These are phyloP conservation scores for Piscicola geometra DNA, from an alignment of 2,888 invertebrate genomes.

Conservation along the genomic window DNA sequence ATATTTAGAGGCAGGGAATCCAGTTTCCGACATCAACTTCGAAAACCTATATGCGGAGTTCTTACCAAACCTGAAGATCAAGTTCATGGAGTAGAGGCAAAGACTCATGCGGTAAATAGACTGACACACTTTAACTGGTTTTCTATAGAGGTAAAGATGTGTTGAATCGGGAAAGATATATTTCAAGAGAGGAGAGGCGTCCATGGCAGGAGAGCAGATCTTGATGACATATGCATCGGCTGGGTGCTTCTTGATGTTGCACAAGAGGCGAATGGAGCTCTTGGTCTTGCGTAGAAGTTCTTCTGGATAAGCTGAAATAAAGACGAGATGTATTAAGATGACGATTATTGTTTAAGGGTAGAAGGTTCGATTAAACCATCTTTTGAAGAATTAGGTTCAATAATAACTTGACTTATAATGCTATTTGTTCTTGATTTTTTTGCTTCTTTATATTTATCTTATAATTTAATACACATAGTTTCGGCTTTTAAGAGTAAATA, in stretches of 20 bases:
- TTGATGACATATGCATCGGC: slow-evolving; percentile 31
- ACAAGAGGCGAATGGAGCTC: slow-evolving; percentile 36
- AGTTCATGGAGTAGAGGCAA: slow-evolving; percentile 28
- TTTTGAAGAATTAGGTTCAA: no score
- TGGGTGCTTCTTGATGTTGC: slow-evolving; percentile 26
- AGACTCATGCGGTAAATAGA: slow-evolving; percentile 33
- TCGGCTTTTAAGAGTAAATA: no score
- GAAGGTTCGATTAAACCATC: no score
- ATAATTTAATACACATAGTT: no score
- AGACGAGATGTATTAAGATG: no score
- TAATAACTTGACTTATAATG: no score
- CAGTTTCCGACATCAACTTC: background rate
- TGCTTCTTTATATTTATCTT: no score
- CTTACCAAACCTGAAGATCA: slow-evolving; percentile 30
- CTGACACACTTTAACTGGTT: slow-evolving; percentile 36
- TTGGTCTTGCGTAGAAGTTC: slow-evolving; percentile 26
- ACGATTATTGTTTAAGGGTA: no score
- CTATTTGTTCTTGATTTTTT: no score
- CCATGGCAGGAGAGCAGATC: slow-evolving; percentile 31
- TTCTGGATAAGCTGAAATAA: background rate
- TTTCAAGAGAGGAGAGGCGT: slow-evolving; percentile 11
- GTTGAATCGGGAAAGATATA: slow-evolving; percentile 36
- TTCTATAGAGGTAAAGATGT: slow-evolving; percentile 38
- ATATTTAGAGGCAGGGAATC: slow-evolving; percentile 25
- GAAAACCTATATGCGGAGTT: slow-evolving; percentile 13